Evolutionary conservation across 1,140 invertebrate species (phyloP).

Genomic region (Hesperophylax magnus): DNA sequence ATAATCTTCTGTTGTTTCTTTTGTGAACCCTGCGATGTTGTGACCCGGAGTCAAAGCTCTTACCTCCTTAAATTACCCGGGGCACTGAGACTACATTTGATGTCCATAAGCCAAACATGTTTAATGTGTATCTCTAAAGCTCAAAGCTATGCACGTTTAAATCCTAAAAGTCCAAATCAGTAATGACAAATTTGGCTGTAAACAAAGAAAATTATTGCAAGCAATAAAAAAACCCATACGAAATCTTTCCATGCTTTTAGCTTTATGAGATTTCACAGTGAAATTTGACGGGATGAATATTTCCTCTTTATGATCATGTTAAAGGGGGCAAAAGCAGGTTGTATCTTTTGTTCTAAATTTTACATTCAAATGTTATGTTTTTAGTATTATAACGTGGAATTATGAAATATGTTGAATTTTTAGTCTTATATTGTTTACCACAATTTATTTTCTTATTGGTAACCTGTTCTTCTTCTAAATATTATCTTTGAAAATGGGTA

Average conservation of each 20-base stretch:
- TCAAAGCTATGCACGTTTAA: constrained; percentile 7
- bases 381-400: no score
- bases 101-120: neutral
- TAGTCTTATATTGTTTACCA: no score
- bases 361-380: neutral
- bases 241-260: constrained; percentile 52
- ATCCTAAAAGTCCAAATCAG: constrained; percentile 40
- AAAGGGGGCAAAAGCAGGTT: neutral
- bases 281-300: constrained; percentile 44
- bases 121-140: constrained; percentile 13
- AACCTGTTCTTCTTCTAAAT: no score
- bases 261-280: constrained; percentile 38
- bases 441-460: no score
- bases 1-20: no score
- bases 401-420: no score
- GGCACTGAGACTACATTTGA: neutral
- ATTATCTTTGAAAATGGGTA: no score
- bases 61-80: neutral
- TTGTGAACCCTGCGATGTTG: no score
- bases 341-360: neutral
- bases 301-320: constrained; percentile 45
- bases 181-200: constrained; percentile 49
- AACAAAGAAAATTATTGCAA: constrained; percentile 51
- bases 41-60: no score
- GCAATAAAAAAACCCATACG: constrained; percentile 46